Base-by-base conservation (phyloP, 2,888 invertebrate genomes). In the Criorhina ranunculi region DNA sequence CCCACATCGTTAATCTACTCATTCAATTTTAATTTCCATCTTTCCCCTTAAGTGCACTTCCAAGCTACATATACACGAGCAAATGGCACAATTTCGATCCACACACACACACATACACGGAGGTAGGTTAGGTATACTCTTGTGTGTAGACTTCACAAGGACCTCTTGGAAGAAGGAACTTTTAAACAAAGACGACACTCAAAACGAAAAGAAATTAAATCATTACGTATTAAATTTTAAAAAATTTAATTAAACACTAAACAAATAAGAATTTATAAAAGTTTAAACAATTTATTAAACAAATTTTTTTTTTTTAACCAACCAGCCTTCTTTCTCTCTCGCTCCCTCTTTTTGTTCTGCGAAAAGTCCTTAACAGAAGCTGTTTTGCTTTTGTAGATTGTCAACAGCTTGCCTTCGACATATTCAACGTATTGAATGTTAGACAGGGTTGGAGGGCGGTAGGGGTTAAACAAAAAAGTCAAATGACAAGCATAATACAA, bases 161-260 rank as follows among this genome's bases (percentile, higher is more conserved):
- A 42, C 64, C 64, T 62, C 31, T 53, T 73, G 35, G 49, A 59
- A 44, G 49, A 59, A 44, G 67, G 59, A 69, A 75, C 51, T 85
- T 75, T 75, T 79, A 57, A 64, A 67, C 33, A 29, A 70, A 35
- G 33, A n/a, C 42, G 46, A 76, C 77, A 44, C 53, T 77, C 60
- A 69, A n/a, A 69, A 75, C 79, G 73, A 79, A 85, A 79, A 79
- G 79, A 85, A 85, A 80, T n/a, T n/a, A n/a, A n/a, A n/a, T n/a
- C n/a, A 80, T 70, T 85, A n/a, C n/a, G 76, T 85, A 85, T 85
- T 85, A 80, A 85, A n/a, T n/a, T n/a, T 85, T 85, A 70, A 80
- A 60, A 69, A 85, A 85, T 76, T 85, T 80, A 85, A 80, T 66
- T 24, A 3, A 24, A 24, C 24, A 24, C 24, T 24, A 24, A 24